Evolutionary conservation across 2,113 vertebrate genomes (phyloP).

Genomic region (Glareola pratincola): DNA sequence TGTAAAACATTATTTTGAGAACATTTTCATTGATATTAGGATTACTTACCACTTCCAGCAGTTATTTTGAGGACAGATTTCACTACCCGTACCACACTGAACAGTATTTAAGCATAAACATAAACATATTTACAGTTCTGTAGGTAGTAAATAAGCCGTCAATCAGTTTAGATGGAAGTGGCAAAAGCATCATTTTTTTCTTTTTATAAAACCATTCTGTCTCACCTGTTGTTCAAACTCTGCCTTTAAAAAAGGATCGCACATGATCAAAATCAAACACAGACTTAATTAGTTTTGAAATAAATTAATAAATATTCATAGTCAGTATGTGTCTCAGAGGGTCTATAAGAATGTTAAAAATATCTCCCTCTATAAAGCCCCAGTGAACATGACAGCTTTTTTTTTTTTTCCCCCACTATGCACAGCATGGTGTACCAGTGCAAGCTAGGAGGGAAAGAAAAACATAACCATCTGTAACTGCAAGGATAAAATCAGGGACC

Average conservation of each 20-base stretch:
- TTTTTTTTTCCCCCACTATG: not conserved
- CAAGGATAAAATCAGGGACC: not conserved
- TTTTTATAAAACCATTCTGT: not conserved
- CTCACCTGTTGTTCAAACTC: not conserved
- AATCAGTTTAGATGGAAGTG: not conserved
- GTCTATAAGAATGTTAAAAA: not conserved
- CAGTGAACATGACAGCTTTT: not conserved
- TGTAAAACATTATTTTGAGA: not conserved
- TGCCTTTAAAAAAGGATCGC: not conserved
- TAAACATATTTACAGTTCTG: not conserved
- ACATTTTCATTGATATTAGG: not conserved
- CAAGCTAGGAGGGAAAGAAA: not conserved
- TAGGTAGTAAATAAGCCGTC: not conserved
- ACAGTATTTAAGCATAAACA: not conserved
- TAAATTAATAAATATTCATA: not conserved
- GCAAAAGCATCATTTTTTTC: not conserved
- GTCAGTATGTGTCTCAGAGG: not conserved
- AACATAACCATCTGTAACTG: not conserved
- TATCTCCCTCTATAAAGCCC: not conserved
- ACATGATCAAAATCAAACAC: not conserved
- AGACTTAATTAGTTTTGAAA: not conserved
- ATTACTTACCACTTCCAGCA: slow-evolving; percentile 1
- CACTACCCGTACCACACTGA: not conserved
- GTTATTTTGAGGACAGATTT: not conserved
- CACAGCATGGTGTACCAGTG: not conserved